Conservation (phyloP, 2,113 vertebrate genomes). For the Glaucomys volans region DNA sequence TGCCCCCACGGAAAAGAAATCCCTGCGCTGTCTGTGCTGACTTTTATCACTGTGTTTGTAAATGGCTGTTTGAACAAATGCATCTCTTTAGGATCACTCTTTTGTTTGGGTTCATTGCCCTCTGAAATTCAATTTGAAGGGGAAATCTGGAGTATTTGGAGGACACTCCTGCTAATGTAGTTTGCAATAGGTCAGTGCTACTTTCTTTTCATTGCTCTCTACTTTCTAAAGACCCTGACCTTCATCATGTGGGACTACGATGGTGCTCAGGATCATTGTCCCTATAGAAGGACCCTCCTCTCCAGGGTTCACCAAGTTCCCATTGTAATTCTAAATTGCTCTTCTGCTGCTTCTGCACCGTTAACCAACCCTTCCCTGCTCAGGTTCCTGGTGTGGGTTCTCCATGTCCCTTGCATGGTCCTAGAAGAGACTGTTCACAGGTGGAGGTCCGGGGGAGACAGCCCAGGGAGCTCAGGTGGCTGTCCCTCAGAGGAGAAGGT, state of each 20-base stretch:
- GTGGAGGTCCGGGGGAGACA: rapidly evolving
- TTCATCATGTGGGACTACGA: background rate
- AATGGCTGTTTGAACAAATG: background rate
- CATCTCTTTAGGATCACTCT: background rate
- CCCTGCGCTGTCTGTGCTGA: background rate
- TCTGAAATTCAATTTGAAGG: background rate
- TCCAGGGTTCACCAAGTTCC: background rate
- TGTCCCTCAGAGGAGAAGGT: background rate
- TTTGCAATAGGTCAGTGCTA: background rate
- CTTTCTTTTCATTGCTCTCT: background rate
- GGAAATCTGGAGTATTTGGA: background rate
- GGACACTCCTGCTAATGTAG: background rate
- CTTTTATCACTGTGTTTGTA: background rate
- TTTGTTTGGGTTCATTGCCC: background rate
- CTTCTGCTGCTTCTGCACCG: background rate
- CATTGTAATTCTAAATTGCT: background rate
- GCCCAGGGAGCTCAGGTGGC: background rate
- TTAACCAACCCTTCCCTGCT: background rate
- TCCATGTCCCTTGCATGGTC: background rate
- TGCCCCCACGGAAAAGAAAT: background rate
- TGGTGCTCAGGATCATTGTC: background rate
- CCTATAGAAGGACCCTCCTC: background rate
- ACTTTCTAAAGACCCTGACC: background rate
- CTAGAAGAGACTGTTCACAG: background rate
- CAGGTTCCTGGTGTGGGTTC: background rate